Conservation (phyloP, 2,888 invertebrate genomes). For the Anticlea derivata region DNA sequence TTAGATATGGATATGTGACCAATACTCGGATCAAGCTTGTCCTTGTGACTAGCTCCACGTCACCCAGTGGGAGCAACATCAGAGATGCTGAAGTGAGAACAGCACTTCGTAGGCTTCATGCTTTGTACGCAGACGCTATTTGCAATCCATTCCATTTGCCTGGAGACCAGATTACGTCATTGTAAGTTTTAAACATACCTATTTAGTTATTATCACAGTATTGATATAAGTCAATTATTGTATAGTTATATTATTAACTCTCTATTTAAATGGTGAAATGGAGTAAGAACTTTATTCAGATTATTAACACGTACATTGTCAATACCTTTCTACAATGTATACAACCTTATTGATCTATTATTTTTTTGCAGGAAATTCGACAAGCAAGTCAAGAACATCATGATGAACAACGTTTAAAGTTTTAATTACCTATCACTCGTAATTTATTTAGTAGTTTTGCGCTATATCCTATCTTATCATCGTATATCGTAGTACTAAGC, state of each 20-base stretch:
- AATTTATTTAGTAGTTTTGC: too few relatives aligned
- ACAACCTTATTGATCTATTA: not conserved
- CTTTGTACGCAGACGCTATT: slow-evolving; percentile 96
- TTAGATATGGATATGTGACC: slow-evolving; percentile 97
- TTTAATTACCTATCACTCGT: not conserved
- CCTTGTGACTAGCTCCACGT: slow-evolving; percentile 95
- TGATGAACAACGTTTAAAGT: slow-evolving; percentile 74
- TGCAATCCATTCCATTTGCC: slow-evolving; percentile 99
- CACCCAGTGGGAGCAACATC: slow-evolving; percentile 93
- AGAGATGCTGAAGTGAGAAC: slow-evolving; percentile 97
- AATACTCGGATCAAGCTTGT: slow-evolving; percentile 98
- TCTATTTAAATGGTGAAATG: too few relatives aligned
- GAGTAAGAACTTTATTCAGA: too few relatives aligned
- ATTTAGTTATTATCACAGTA: too few relatives aligned
- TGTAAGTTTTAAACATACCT: slow-evolving; percentile 86
- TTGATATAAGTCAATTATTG: too few relatives aligned
- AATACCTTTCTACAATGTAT: too few relatives aligned
- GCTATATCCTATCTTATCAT: too few relatives aligned
- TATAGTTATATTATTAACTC: too few relatives aligned
- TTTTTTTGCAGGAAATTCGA: slow-evolving; percentile 86
- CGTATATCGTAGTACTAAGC: too few relatives aligned
- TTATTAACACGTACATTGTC: too few relatives aligned
- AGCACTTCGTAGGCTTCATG: slow-evolving; percentile 93
- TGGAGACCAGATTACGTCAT: slow-evolving; percentile 93
- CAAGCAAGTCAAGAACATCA: slow-evolving; percentile 86